Evolutionary conservation across 1,140 invertebrate species (phyloP).

Genomic region (Diachasmimorpha longicaudata): DNA sequence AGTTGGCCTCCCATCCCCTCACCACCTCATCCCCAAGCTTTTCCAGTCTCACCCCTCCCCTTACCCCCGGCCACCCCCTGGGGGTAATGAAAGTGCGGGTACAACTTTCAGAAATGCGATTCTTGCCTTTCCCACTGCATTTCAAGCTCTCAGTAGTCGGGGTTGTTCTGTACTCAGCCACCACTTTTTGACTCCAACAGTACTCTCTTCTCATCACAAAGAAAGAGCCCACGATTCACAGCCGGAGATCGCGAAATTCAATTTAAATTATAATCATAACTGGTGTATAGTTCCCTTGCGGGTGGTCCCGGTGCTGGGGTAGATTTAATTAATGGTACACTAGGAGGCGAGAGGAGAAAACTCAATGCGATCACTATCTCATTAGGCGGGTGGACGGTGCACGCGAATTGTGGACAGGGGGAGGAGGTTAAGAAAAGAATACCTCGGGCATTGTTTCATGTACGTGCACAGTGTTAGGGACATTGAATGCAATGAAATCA

Average conservation of each 20-base stretch:
- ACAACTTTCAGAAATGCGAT: constrained; percentile 20
- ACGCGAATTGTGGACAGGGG: background rate
- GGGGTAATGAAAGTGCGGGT: background rate
- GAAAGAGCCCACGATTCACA: constrained; percentile 3
- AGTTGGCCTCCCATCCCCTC: background rate
- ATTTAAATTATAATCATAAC: constrained; percentile 48
- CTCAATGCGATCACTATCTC: constrained; percentile 29
- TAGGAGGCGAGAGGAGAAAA: constrained; percentile 14
- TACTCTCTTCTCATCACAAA: constrained; percentile 1
- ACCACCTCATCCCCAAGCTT: background rate
- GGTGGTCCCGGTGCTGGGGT: background rate
- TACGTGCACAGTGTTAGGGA: background rate
- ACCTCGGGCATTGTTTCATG: background rate
- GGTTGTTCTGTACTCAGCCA: background rate
- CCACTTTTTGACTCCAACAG: constrained; percentile 6
- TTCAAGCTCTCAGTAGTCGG: background rate
- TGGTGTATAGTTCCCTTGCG: constrained; percentile 8
- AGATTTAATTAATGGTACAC: constrained; percentile 43
- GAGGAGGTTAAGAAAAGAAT: background rate
- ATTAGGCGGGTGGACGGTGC: constrained; percentile 18
- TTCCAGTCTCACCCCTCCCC: too few species aligned
- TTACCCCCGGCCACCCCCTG: too few species aligned
- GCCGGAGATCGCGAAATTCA: constrained; percentile 38
- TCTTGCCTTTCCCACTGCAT: background rate
- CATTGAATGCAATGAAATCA: background rate